Evolutionary conservation across 2,888 invertebrate species (phyloP).

Genomic region (Acleris holmiana): DNA sequence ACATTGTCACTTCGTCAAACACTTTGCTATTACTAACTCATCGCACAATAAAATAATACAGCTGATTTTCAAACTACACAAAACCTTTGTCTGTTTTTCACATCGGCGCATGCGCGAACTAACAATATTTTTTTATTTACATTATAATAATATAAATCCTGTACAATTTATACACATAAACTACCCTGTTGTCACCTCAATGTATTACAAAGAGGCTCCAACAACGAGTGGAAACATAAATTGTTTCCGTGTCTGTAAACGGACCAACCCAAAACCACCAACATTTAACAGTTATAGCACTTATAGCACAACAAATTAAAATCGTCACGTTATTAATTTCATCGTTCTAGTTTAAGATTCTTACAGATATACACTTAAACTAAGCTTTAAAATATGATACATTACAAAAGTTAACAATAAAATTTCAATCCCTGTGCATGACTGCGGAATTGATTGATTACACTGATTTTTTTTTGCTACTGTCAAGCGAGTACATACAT

Average conservation of each 20-base stretch:
- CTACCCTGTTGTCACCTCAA: constrained; percentile 52
- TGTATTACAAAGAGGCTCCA: constrained; percentile 54
- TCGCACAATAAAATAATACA: constrained; percentile 78
- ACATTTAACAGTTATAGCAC: constrained; percentile 46
- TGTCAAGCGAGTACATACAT: constrained; percentile 23
- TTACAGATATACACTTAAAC: constrained; percentile 19
- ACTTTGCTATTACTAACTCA: constrained; percentile 81
- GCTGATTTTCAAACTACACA: constrained; percentile 85
- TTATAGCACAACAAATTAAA: constrained; percentile 46
- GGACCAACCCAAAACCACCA: constrained; percentile 47
- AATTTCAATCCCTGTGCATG: constrained; percentile 21
- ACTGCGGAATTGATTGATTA: constrained; percentile 36
- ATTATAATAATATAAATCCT: constrained; percentile 69
- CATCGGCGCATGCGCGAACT: constrained; percentile 84
- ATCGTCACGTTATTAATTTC: constrained; percentile 39
- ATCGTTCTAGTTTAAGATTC: constrained; percentile 23
- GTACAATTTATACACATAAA: constrained; percentile 54
- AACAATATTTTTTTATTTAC: constrained; percentile 82
- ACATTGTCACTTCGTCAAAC: constrained; percentile 83
- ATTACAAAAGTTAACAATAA: constrained; percentile 35
- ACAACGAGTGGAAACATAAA: constrained; percentile 62
- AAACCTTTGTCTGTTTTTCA: constrained; percentile 86
- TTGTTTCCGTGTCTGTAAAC: constrained; percentile 50
- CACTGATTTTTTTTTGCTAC: constrained; percentile 33
- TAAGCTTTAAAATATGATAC: constrained; percentile 24